A percentile compares a stretch with the other conserved stretches of the same genome.
These are phyloP conservation scores for Leucoma salicis DNA, from an alignment of 2,888 invertebrate genomes.

Conservation along the genomic window DNA sequence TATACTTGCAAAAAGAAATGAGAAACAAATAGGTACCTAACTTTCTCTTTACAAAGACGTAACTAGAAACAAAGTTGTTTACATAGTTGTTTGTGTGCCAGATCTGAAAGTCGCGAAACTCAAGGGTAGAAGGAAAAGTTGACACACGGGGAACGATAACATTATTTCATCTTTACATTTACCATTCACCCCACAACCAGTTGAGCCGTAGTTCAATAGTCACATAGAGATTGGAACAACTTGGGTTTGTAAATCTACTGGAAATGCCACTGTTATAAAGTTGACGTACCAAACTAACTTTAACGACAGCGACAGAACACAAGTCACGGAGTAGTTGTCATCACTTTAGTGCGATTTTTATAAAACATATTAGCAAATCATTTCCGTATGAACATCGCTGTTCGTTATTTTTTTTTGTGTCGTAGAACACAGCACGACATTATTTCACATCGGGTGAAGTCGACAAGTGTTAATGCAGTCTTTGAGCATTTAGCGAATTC, in stretches of 20 bases:
- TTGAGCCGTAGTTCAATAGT: constrained; percentile 47
- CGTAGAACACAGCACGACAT: too few species aligned
- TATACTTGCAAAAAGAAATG: constrained; percentile 15
- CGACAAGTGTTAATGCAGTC: too few species aligned
- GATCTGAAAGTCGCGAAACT: constrained; percentile 35
- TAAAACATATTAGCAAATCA: too few species aligned
- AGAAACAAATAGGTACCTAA: constrained; percentile 29
- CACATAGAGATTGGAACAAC: constrained; percentile 38
- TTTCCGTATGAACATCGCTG: too few species aligned
- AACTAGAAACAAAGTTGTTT: constrained; percentile 40
- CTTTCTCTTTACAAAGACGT: constrained; percentile 33
- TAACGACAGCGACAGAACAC: too few species aligned
- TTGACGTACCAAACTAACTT: too few species aligned
- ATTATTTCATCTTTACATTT: constrained; percentile 52
- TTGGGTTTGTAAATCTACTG: too few species aligned
- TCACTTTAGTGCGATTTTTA: too few species aligned
- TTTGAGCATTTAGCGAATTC: too few species aligned
- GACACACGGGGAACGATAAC: constrained; percentile 43
- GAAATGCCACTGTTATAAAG: not conserved
- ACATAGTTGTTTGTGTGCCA: constrained; percentile 37
- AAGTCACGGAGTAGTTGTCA: too few species aligned
- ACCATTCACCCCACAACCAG: constrained; percentile 37
- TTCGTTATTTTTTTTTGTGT: too few species aligned
- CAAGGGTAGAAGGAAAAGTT: constrained; percentile 29
- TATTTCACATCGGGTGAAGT: too few species aligned